Evolutionary conservation across 1,140 invertebrate genomes (phyloP).

Genomic region (Brachionus rubens): DNA sequence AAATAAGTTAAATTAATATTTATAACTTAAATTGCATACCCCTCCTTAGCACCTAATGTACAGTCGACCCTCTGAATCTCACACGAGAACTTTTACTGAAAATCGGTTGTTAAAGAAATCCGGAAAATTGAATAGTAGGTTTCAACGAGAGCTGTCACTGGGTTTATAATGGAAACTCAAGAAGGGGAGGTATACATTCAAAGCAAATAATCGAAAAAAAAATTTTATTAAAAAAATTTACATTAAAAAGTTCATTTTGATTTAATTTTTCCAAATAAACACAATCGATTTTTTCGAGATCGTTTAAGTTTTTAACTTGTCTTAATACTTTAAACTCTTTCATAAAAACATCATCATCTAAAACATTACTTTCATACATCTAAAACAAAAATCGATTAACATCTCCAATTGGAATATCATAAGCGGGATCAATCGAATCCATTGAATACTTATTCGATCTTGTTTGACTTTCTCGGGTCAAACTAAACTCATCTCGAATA

Average conservation of each 20-base stretch:
- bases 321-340: constrained; percentile 17
- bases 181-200: too few species aligned
- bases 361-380: background rate
- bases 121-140: too few species aligned
- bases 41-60: too few species aligned
- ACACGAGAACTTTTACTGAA: too few species aligned
- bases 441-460: background rate
- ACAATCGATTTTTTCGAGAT: background rate
- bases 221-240: constrained; percentile 19
- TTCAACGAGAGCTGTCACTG: too few species aligned
- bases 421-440: constrained; percentile 25
- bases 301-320: background rate
- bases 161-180: too few species aligned
- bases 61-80: too few species aligned
- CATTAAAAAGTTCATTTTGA: constrained; percentile 8
- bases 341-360: constrained; percentile 13
- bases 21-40: too few species aligned
- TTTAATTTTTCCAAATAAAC: constrained; percentile 22
- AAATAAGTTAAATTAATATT: too few species aligned
- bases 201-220: too few species aligned
- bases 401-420: constrained; percentile 23
- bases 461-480: background rate
- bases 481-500: constrained; percentile 5
- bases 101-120: too few species aligned
- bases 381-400: constrained; percentile 44